Conservation (phyloP, 1,140 invertebrate species). For the Pseudomyrmex sp. region DNA sequence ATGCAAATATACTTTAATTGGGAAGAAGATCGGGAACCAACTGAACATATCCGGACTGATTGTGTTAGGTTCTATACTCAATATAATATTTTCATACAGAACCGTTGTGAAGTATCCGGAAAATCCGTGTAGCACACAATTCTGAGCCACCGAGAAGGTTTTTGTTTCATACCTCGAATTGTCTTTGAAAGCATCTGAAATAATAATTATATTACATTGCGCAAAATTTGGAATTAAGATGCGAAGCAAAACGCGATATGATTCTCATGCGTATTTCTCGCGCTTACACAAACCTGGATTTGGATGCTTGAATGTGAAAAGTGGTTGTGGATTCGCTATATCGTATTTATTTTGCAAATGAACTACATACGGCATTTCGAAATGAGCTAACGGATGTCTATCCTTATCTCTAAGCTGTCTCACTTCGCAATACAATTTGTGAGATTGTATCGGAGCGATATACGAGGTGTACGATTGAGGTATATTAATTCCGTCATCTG, state of each 20-base stretch:
- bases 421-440: conserved; percentile 91
- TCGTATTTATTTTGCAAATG: conserved; percentile 96
- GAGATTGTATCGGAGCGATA: conserved; percentile 93
- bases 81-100: conserved; percentile 93
- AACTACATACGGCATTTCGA: conserved; percentile 97
- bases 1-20: conserved; percentile 89
- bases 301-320: conserved; percentile 97
- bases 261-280: background rate
- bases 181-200: conserved; percentile 86
- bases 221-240: conserved; percentile 29
- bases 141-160: conserved; percentile 89
- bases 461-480: conserved; percentile 96
- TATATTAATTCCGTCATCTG: conserved; percentile 95
- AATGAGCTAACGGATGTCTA: conserved; percentile 87
- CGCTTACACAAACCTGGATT: conserved; percentile 86
- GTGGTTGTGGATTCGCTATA: conserved; percentile 90
- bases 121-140: conserved; percentile 96
- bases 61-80: conserved; percentile 96
- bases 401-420: conserved; percentile 86
- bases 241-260: background rate
- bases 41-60: conserved; percentile 97
- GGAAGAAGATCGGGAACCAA: conserved; percentile 99
- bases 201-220: conserved; percentile 58
- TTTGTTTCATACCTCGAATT: conserved; percentile 91
- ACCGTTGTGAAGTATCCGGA: conserved; percentile 97